Percentiles rank a stretch among this genome's conserved stretches.
These are phyloP conservation scores for Pomatostomus ruficeps DNA, from an alignment of 2,113 vertebrate genomes.

Conservation along the genomic window DNA sequence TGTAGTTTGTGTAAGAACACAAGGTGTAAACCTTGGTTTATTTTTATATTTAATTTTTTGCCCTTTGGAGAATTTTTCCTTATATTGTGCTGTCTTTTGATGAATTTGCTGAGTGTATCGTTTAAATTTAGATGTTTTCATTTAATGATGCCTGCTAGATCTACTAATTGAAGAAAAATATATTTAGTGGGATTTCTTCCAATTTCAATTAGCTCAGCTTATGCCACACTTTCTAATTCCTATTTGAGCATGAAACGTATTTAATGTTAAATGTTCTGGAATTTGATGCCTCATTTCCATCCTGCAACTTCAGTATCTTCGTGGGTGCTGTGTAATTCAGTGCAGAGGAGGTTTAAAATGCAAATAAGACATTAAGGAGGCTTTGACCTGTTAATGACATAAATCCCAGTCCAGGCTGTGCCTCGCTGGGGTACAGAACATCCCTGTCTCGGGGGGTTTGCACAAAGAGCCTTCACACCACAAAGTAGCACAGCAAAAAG, in stretches of 20 bases:
- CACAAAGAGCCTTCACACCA: not conserved
- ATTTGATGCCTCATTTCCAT: not conserved
- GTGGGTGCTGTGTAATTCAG: not conserved
- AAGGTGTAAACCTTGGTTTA: not conserved
- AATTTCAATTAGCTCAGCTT: not conserved
- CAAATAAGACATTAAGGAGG: not conserved
- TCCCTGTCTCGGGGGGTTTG: not conserved
- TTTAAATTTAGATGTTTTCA: not conserved
- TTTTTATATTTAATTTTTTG: not conserved
- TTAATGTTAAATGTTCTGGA: not conserved
- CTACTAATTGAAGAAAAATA: not conserved
- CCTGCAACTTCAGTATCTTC: not conserved
- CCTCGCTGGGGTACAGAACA: rapidly evolving
- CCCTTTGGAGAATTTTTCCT: not conserved
- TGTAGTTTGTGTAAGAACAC: not conserved
- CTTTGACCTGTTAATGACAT: not conserved
- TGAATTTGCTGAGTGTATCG: not conserved
- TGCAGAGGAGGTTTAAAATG: not conserved
- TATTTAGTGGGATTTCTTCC: not conserved
- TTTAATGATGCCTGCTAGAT: not conserved
- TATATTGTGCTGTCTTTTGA: not conserved
- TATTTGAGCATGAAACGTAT: not conserved
- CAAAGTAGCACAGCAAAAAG: not conserved
- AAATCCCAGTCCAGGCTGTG: not conserved
- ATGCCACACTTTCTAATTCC: not conserved